These are phyloP conservation scores for Margarornis squamiger DNA, from an alignment of 2,797 vertebrate genomes.

Conservation along the genomic window DNA sequence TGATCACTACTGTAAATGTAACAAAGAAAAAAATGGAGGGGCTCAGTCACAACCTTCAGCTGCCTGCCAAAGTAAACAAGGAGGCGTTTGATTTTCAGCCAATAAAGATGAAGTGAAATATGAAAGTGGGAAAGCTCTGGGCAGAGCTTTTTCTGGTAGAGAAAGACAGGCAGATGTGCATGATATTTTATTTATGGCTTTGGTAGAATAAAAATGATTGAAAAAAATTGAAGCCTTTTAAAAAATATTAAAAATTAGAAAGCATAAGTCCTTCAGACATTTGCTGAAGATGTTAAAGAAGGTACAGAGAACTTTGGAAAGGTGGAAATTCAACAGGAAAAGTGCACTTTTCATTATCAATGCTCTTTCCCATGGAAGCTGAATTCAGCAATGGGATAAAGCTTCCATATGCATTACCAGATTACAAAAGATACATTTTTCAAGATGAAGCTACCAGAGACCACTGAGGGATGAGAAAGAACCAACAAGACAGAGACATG, in stretches of 20 bases:
- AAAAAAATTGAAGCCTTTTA: background rate
- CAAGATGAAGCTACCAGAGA: background rate
- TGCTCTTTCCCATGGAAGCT: background rate
- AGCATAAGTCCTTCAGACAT: background rate
- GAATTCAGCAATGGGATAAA: background rate
- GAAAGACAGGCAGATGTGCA: background rate
- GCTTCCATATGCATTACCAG: background rate
- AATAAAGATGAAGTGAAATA: slow-evolving; percentile 36
- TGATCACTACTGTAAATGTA: slow-evolving; percentile 29
- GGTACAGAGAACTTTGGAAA: background rate
- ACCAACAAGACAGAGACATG: background rate
- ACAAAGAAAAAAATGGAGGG: slow-evolving; percentile 17
- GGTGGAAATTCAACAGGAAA: background rate
- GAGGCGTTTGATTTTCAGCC: slow-evolving; percentile 39
- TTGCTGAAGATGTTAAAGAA: background rate
- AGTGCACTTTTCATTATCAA: background rate
- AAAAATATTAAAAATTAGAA: background rate
- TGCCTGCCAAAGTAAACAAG: slow-evolving; percentile 52
- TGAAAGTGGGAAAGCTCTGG: slow-evolving; percentile 9
- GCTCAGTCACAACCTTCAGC: slow-evolving; percentile 28
- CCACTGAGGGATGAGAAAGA: background rate
- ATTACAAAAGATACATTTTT: background rate
- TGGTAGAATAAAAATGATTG: background rate
- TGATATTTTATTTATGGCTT: background rate
- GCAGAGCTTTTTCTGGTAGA: background rate